phyloP scores from a whole-genome alignment of 2,113 vertebrate species.

The Alces alces region DNA sequence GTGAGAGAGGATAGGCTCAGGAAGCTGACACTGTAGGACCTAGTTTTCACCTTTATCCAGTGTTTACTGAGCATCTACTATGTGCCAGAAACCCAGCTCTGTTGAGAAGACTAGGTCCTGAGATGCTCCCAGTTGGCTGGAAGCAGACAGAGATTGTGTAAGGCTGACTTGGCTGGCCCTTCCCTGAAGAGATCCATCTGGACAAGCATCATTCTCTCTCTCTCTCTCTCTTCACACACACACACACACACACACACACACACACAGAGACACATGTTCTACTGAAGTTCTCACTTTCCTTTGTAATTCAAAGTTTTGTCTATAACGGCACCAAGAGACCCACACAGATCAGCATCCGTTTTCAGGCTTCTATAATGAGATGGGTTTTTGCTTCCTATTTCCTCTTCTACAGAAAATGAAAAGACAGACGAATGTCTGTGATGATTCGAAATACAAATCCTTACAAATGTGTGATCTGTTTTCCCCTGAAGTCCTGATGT shows the following conservation, averaged over 20 bases:
- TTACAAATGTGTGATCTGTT: not conserved
- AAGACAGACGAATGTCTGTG: not conserved
- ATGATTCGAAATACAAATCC: not conserved
- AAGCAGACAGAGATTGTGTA: not conserved
- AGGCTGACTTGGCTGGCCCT: not conserved
- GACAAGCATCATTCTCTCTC: not conserved
- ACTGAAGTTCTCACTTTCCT: not conserved
- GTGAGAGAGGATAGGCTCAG: not conserved
- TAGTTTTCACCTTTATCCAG: not conserved
- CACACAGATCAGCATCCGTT: not conserved
- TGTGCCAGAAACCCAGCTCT: not conserved
- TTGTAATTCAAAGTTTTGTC: not conserved
- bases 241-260: too few relatives aligned
- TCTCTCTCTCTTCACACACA: too few relatives aligned
- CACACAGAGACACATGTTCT: not conserved
- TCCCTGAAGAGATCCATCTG: not conserved
- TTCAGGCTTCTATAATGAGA: not conserved
- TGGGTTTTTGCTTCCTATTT: not conserved
- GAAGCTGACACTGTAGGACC: not conserved
- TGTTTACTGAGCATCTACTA: not conserved
- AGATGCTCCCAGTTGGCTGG: not conserved
- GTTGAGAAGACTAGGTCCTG: not conserved
- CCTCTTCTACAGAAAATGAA: not conserved
- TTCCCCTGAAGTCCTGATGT: not conserved
- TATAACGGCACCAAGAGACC: not conserved